Conservation (phyloP, 2,113 vertebrate species). For the Polyodon spathula region DNA sequence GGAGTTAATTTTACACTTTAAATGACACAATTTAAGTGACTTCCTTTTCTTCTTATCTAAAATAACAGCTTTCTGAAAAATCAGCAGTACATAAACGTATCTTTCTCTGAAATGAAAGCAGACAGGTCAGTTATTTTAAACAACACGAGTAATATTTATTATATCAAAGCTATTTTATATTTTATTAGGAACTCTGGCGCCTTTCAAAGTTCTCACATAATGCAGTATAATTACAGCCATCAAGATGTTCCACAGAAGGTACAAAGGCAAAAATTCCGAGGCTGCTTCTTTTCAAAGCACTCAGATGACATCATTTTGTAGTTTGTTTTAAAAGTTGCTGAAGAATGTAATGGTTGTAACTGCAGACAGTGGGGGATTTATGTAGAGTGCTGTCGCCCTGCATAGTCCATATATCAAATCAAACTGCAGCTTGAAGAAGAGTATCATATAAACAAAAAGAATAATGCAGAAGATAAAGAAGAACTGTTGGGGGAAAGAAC, state of each 20-base stretch:
- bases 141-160: constrained; percentile 87
- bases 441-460: constrained; percentile 58
- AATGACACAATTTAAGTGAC: constrained; percentile 40
- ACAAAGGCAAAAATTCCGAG: constrained; percentile 56
- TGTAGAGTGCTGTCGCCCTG: constrained; percentile 38
- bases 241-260: constrained; percentile 82
- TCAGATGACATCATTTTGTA: constrained; percentile 70
- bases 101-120: constrained; percentile 72
- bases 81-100: constrained; percentile 62
- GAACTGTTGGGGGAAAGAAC: constrained; percentile 23
- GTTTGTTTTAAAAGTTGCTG: constrained; percentile 85
- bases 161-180: constrained; percentile 93
- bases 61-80: constrained; percentile 20
- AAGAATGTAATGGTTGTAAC: constrained; percentile 84
- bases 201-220: constrained; percentile 80
- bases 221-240: constrained; percentile 96
- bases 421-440: constrained; percentile 61
- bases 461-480: constrained; percentile 34
- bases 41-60: constrained; percentile 59
- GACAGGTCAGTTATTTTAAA: constrained; percentile 88
- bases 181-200: constrained; percentile 94
- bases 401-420: constrained; percentile 69
- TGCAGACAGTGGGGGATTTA: constrained; percentile 76
- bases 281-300: constrained; percentile 65
- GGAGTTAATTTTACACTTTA: constrained; percentile 5